Evolutionary conservation across 2,888 invertebrate species (phyloP), one percentile per base, ranked within the genome.

Genomic region (Tubulanus polymorphus): DNA sequence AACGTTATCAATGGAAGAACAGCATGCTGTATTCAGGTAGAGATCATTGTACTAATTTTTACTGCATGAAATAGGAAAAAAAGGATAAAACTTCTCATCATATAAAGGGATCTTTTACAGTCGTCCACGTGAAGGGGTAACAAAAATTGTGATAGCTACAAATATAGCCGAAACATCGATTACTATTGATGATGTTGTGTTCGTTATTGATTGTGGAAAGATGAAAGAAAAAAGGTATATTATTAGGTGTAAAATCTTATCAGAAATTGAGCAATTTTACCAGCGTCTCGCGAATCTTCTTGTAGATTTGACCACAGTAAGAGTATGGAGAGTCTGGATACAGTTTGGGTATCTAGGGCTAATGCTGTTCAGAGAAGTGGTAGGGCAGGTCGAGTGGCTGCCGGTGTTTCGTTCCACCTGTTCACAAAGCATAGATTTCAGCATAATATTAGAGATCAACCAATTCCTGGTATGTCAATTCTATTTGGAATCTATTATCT

Each of bases 91-190:
- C 25, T 3, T 46, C 2, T 46, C 3, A 20, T 20, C 3, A 46
- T 20, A 26, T 2, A 46, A 20, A 10, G 2, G 5, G 28, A 48
- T 35, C 29, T 37, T 55, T 54, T 63, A n/a, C 60, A 74, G 73
- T 28, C 83, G 83, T 48, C 89, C 92, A 1, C 86, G 87, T 0
- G 54, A 66, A 0, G 78, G 76, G 55, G 66, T 72, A 1, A 70
- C 69, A 5, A 74, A 74, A 56, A 90, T 95, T 54, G 88, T 95
- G 28, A 81, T 94, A 48, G 87, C 94, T 0, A 95, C 95, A 0
- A 90, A 89, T 64, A 91, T 95, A 63, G 93, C 94, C 0, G 95
- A 95, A 80, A 93, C 94, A 0, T 93, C 74, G 3, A 91, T 95
- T 57, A 95, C 95, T 3, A 91, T 95, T 62, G 92, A 95, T 71